These are phyloP conservation scores for Podabrus alpinus DNA, from an alignment of 2,888 invertebrate genomes.

Conservation along the genomic window DNA sequence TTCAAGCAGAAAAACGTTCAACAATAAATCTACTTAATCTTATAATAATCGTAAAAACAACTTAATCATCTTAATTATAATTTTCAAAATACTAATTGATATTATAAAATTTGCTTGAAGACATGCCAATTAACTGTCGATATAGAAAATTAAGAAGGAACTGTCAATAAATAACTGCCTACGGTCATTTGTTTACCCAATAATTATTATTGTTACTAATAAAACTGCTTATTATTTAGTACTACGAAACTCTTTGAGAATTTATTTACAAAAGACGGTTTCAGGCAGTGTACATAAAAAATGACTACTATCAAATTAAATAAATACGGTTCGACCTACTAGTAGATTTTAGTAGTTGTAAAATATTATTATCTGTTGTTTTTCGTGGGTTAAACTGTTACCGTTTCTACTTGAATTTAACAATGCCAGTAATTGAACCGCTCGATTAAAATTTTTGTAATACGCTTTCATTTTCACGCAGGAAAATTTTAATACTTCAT, in stretches of 20 bases:
- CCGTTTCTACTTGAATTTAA: not conserved
- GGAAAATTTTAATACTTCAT: not conserved
- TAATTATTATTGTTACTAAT: too few species aligned
- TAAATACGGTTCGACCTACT: too few species aligned
- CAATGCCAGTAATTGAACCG: not conserved
- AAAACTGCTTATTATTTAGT: too few species aligned
- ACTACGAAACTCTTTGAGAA: too few species aligned
- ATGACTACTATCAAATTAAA: too few species aligned
- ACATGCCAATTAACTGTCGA: not conserved
- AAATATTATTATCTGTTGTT: too few species aligned
- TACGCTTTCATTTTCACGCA: not conserved
- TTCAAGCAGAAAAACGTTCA: not conserved
- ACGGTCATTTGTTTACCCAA: too few species aligned
- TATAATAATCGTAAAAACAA: not conserved
- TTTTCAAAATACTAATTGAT: not conserved
- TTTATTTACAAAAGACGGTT: too few species aligned
- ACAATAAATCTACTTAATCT: not conserved
- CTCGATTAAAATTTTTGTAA: not conserved
- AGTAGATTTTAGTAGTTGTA: too few species aligned
- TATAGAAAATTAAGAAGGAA: not conserved
- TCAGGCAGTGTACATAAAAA: too few species aligned
- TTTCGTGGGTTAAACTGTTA: too few species aligned
- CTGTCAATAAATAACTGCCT: too few species aligned
- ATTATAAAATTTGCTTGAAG: not conserved
- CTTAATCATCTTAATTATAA: not conserved